phyloP scores from a whole-genome alignment of 2,113 vertebrate genomes.

The Ornithorhynchus anatinus region DNA sequence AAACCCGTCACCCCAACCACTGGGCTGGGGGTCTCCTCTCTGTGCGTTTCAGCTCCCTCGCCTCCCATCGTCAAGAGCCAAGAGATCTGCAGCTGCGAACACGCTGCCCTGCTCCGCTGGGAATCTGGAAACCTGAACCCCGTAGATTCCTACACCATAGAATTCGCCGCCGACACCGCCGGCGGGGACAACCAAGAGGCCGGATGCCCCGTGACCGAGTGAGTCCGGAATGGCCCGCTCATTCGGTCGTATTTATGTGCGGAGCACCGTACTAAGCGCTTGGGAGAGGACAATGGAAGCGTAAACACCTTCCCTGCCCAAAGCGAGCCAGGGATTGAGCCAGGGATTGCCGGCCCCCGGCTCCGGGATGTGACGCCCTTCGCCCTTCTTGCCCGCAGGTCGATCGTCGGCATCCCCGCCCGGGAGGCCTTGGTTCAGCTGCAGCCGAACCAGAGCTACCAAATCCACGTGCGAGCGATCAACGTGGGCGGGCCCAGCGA shows the following conservation, averaged over 20 bases:
- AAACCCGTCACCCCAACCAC: too few relatives aligned
- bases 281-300: too few relatives aligned
- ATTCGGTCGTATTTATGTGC: too few relatives aligned
- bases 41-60: slow-evolving; percentile 78
- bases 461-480: slow-evolving; percentile 81
- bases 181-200: slow-evolving; percentile 57
- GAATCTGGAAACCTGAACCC: slow-evolving; percentile 88
- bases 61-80: slow-evolving; percentile 76
- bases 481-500: slow-evolving; percentile 89
- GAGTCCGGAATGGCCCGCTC: slow-evolving; percentile 30
- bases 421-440: slow-evolving; percentile 90
- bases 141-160: slow-evolving; percentile 91
- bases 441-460: slow-evolving; percentile 76
- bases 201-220: slow-evolving; percentile 65
- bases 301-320: too few relatives aligned
- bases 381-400: slow-evolving; percentile 78
- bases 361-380: too few relatives aligned
- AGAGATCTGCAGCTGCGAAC: slow-evolving; percentile 81
- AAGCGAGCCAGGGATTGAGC: too few relatives aligned
- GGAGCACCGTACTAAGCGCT: too few relatives aligned
- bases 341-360: too few relatives aligned
- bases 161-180: slow-evolving; percentile 77
- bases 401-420: slow-evolving; percentile 88
- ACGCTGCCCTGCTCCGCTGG: slow-evolving; percentile 88
- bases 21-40: too few relatives aligned